Evolutionary conservation across 1,140 invertebrate species (phyloP).

Genomic region (Anastrepha obliqua): DNA sequence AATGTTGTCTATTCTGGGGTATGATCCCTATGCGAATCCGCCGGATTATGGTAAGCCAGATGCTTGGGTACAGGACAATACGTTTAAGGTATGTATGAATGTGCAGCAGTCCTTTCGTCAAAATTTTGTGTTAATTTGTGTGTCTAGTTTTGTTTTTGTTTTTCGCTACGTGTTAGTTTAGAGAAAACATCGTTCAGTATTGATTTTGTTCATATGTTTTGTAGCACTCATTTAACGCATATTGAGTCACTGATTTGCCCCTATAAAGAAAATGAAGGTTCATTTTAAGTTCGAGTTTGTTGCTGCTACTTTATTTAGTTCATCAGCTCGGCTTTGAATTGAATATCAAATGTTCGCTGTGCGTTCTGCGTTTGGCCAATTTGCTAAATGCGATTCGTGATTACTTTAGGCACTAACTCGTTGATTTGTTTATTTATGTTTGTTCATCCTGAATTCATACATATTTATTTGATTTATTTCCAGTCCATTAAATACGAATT

Average conservation of each 20-base stretch:
- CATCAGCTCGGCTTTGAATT: neutral
- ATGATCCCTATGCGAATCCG: slow-evolving; percentile 95
- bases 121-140: neutral
- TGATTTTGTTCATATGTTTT: slow-evolving; percentile 32
- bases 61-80: slow-evolving; percentile 88
- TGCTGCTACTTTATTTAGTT: neutral
- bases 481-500: slow-evolving; percentile 33
- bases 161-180: neutral
- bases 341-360: neutral
- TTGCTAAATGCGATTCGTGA: neutral
- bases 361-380: neutral
- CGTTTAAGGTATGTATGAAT: slow-evolving; percentile 74
- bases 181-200: slow-evolving; percentile 6
- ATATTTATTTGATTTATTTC: slow-evolving; percentile 28
- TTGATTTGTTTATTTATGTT: slow-evolving; percentile 9
- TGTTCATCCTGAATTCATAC: neutral
- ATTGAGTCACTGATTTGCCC: slow-evolving; percentile 1
- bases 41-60: slow-evolving; percentile 94
- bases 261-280: neutral
- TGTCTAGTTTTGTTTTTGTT: slow-evolving; percentile 45
- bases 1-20: slow-evolving; percentile 93
- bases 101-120: slow-evolving; percentile 55
- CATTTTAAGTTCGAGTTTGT: neutral
- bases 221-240: slow-evolving; percentile 42
- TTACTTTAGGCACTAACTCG: neutral